These are phyloP conservation scores for Sturnira hondurensis DNA, from an alignment of 2,113 vertebrate species.

Conservation along the genomic window DNA sequence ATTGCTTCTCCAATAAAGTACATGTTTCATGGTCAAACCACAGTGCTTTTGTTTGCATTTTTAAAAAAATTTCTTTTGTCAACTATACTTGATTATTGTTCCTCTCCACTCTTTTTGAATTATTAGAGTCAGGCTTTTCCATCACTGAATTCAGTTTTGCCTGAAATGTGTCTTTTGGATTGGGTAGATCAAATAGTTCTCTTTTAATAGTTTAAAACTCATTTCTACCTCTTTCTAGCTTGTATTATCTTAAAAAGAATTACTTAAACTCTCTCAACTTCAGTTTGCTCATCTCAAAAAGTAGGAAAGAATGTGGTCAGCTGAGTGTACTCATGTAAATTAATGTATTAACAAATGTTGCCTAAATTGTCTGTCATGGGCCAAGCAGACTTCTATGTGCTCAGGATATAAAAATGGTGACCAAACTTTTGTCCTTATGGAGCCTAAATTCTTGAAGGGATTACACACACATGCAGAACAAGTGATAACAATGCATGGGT, in stretches of 20 bases:
- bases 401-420: not conserved
- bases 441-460: not conserved
- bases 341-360: not conserved
- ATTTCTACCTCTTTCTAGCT: not conserved
- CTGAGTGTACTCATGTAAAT: not conserved
- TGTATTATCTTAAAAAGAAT: not conserved
- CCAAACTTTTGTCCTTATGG: not conserved
- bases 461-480: not conserved
- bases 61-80: not conserved
- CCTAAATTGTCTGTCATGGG: not conserved
- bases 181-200: not conserved
- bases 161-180: not conserved
- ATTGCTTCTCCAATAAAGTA: slow-evolving; percentile 8
- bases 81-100: not conserved
- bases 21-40: not conserved
- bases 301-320: not conserved
- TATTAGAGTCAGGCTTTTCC: not conserved
- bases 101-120: not conserved
- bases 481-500: not conserved
- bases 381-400: not conserved
- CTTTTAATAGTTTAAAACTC: not conserved
- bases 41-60: not conserved
- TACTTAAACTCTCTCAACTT: not conserved
- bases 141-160: not conserved
- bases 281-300: not conserved